Conservation (phyloP, 2,113 vertebrate genomes). For the Hippocampus guttulatus region DNA sequence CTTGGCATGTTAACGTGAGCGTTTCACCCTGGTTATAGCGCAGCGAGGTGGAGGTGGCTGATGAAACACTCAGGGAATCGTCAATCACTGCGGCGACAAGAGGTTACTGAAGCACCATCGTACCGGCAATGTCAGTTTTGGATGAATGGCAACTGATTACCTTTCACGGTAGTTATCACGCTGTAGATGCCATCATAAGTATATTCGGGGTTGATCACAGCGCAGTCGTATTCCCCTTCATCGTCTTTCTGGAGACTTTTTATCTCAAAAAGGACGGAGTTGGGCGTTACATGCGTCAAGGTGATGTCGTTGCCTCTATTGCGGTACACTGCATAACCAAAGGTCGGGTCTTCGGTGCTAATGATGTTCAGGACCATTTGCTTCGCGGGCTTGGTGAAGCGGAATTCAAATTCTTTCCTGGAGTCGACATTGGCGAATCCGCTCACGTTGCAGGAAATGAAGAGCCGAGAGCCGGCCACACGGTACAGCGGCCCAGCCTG, state of each 20-base stretch:
- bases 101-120: not conserved
- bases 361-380: conserved; percentile 57
- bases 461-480: conserved; percentile 62
- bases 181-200: conserved; percentile 74
- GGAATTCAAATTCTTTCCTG: conserved; percentile 71
- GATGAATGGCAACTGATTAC: conserved; percentile 54
- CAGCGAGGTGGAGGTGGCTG: conserved; percentile 47
- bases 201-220: conserved; percentile 61
- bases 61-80: conserved; percentile 75
- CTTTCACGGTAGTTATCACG: conserved; percentile 66
- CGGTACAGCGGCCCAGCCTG: conserved; percentile 81
- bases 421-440: conserved; percentile 49
- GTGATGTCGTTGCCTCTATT: conserved; percentile 45
- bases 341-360: conserved; percentile 39
- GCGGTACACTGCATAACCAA: conserved; percentile 59
- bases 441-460: conserved; percentile 78
- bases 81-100: conserved; percentile 75
- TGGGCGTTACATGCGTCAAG: conserved; percentile 50
- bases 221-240: conserved; percentile 80
- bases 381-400: conserved; percentile 26
- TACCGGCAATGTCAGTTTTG: not conserved
- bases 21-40: conserved; percentile 66
- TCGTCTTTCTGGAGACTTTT: conserved; percentile 57
- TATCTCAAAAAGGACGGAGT: conserved; percentile 70
- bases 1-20: conserved; percentile 76